Percentiles rank a stretch among this genome's conserved stretches.
phyloP scores from a whole-genome alignment of 2,888 invertebrate genomes.

The Alviniconcha strummeri region DNA sequence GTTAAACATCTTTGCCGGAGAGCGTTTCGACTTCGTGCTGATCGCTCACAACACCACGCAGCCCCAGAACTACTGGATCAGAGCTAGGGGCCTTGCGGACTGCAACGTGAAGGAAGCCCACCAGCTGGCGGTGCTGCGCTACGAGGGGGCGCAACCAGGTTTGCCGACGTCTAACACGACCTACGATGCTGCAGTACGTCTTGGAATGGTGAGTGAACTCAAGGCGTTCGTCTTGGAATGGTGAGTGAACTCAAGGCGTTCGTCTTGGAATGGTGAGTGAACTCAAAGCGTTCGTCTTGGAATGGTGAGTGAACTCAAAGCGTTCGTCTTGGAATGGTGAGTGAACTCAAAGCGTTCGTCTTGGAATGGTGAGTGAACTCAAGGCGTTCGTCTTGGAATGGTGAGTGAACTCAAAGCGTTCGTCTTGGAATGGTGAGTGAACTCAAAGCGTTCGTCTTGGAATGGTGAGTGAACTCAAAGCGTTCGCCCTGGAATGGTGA shows the following conservation, averaged over 20 bases:
- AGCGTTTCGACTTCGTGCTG: constrained; percentile 70
- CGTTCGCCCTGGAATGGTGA: too few species aligned
- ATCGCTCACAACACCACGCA: constrained; percentile 8
- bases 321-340: constrained; percentile 23
- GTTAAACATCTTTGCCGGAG: constrained; percentile 83
- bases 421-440: too few species aligned
- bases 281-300: too few species aligned
- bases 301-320: too few species aligned
- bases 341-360: background rate
- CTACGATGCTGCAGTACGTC: constrained; percentile 15
- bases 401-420: background rate
- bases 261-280: constrained; percentile 19
- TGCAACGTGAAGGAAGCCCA: constrained; percentile 81
- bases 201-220: constrained; percentile 11
- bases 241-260: background rate
- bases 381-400: constrained; percentile 17
- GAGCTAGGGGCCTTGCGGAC: constrained; percentile 89
- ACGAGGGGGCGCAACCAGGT: constrained; percentile 78
- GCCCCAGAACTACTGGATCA: constrained; percentile 84
- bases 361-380: too few species aligned
- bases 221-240: background rate
- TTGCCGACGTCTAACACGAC: constrained; percentile 38
- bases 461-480: background rate
- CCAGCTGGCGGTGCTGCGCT: constrained; percentile 88
- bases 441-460: too few species aligned